A percentile compares a stretch with the other conserved stretches of the same genome.
These are phyloP conservation scores for Drosophila infuscata DNA, from an alignment of 2,888 invertebrate species.

Conservation along the genomic window DNA sequence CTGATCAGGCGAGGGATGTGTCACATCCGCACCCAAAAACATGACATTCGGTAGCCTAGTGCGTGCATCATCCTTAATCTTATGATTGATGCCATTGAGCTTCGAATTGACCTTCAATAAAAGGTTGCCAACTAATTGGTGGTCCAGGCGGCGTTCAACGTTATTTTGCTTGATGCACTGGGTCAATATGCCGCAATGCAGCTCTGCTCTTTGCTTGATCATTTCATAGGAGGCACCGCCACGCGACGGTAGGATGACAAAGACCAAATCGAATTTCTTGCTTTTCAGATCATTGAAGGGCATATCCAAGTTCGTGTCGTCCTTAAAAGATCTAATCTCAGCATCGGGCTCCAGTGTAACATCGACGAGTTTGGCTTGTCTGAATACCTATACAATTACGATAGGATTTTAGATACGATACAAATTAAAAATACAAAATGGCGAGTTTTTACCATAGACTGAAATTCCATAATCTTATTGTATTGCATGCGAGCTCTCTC, in stretches of 20 bases:
- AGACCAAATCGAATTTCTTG: slow-evolving; percentile 86
- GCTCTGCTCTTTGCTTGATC: slow-evolving; percentile 90
- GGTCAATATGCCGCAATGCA: slow-evolving; percentile 89
- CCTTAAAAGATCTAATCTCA: slow-evolving; percentile 41
- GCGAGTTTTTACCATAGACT: slow-evolving; percentile 34
- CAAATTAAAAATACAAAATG: background rate
- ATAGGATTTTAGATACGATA: background rate
- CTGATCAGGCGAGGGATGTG: slow-evolving; percentile 94
- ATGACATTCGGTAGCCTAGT: slow-evolving; percentile 82
- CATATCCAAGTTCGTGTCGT: slow-evolving; percentile 51
- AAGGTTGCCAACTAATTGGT: slow-evolving; percentile 89
- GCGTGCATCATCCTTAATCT: slow-evolving; percentile 67
- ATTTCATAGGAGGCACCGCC: slow-evolving; percentile 84
- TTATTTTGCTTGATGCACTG: slow-evolving; percentile 89
- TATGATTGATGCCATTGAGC: slow-evolving; percentile 92
- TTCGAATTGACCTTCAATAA: slow-evolving; percentile 93
- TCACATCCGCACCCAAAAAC: slow-evolving; percentile 95
- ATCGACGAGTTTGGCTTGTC: slow-evolving; percentile 36
- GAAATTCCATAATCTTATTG: slow-evolving; percentile 36
- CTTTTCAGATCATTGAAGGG: slow-evolving; percentile 62
- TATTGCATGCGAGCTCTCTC: slow-evolving; percentile 31
- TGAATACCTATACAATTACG: slow-evolving; percentile 13
- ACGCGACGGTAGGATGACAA: slow-evolving; percentile 87
- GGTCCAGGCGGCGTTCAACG: slow-evolving; percentile 84
- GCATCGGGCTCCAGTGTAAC: slow-evolving; percentile 60